Conservation (phyloP, 1,140 invertebrate species). For the Bicyclus anynana region DNA sequence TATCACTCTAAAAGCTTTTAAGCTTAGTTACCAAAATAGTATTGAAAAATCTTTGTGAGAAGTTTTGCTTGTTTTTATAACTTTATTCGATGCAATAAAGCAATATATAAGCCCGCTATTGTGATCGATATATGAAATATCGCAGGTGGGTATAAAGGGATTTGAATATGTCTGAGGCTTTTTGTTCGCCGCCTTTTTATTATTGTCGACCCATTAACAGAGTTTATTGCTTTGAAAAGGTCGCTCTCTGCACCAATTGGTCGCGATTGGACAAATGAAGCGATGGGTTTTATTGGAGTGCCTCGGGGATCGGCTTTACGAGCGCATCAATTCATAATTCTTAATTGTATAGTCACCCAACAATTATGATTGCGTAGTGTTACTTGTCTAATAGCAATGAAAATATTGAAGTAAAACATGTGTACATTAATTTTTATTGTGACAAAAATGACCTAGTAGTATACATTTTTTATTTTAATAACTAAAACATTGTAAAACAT, state of each 20-base stretch:
- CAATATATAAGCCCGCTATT: slow-evolving; percentile 26
- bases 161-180: slow-evolving; percentile 50
- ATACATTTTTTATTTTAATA: too few species aligned
- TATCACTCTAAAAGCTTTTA: background rate
- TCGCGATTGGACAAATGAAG: slow-evolving; percentile 46
- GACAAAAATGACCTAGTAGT: too few species aligned
- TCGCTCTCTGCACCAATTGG: slow-evolving; percentile 57
- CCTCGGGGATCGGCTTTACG: slow-evolving; percentile 43
- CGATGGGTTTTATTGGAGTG: slow-evolving; percentile 51
- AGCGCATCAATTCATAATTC: slow-evolving; percentile 47
- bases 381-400: background rate
- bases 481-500: too few species aligned
- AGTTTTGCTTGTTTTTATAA: slow-evolving; percentile 3
- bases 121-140: slow-evolving; percentile 42
- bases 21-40: background rate
- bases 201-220: slow-evolving; percentile 64
- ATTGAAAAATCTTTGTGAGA: background rate
- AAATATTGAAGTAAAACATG: too few species aligned
- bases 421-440: too few species aligned
- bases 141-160: slow-evolving; percentile 46
- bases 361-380: slow-evolving; percentile 21
- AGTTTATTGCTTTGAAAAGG: slow-evolving; percentile 57
- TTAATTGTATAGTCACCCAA: slow-evolving; percentile 39
- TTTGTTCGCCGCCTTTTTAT: slow-evolving; percentile 56
- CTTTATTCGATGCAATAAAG: slow-evolving; percentile 27